Evolutionary conservation across 2,888 invertebrate genomes (phyloP), one percentile per base, ranked within the genome.

Genomic region (Meandrusa payeni): DNA sequence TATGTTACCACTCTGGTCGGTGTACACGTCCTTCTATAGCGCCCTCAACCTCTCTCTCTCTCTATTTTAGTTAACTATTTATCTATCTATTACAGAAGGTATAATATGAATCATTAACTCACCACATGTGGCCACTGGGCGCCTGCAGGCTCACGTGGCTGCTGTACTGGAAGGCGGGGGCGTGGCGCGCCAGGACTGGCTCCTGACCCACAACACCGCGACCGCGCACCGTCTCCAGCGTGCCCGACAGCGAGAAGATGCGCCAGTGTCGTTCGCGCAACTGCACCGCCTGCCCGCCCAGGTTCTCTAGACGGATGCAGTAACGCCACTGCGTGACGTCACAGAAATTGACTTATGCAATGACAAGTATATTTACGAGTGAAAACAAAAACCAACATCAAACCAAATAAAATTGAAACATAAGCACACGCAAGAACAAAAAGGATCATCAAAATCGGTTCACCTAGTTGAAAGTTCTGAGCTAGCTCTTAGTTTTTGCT

Each of bases 71-170:
- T n/a, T n/a, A n/a, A n/a, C n/a, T n/a, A n/a, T n/a, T n/a, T n/a
- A n/a, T n/a, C n/a, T n/a, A n/a, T 27, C 10, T 17, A n/a, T 24
- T 10, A n/a, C 15, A 15, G 1, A 12, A 15, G n/a, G 5, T 7
- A 29, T 13, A 4, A 9, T n/a, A 6, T 10, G 1, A 19, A 5
- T 7, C 19, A 13, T 20, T 11, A 5, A 28, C 88, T 75, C 70
- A 97, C 97, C 97, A 97, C 97, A 98, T 97, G 69, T 99, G 98
- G 4, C 99, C 99, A 70, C 97, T 97, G 24, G 98, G 97, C 42
- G 98, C 97, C 88, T 98, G 98, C 55, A 99, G 89, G 59, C 97
- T 97, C 39, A 99, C 97, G 79, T 98, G 98, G 76, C 97, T 97
- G 76, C 96, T 97, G 80, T 99, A 99, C 85, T 99, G 99, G 87